These are phyloP conservation scores for Phyllotreta cruciferae DNA, from an alignment of 2,888 invertebrate genomes.

Conservation along the genomic window DNA sequence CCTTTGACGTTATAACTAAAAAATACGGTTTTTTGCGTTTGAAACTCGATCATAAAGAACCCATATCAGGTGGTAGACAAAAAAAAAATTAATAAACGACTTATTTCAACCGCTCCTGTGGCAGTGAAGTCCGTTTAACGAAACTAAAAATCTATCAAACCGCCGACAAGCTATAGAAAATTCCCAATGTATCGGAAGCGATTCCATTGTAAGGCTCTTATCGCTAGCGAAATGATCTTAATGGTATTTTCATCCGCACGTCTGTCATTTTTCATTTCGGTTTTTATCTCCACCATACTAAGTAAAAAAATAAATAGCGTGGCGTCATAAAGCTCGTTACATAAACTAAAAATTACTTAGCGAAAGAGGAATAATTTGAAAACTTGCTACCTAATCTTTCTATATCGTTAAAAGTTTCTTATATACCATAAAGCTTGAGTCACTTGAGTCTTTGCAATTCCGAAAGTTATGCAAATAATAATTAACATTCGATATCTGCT, in stretches of 20 bases:
- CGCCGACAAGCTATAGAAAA: slow-evolving; percentile 33
- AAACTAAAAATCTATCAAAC: slow-evolving; percentile 24
- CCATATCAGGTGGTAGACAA: too few relatives aligned
- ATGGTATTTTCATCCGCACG: slow-evolving; percentile 37
- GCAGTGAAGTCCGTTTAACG: slow-evolving; percentile 21
- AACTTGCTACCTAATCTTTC: slow-evolving; percentile 18
- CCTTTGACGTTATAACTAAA: slow-evolving; percentile 11
- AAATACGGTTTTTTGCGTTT: slow-evolving; percentile 13
- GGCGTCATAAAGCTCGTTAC: slow-evolving; percentile 16
- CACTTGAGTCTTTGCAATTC: slow-evolving; percentile 22
- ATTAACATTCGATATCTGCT: slow-evolving; percentile 28
- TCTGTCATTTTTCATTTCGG: slow-evolving; percentile 38
- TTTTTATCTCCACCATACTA: neutral
- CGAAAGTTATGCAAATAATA: slow-evolving; percentile 27
- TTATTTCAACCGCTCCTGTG: neutral
- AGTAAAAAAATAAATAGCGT: slow-evolving; percentile 15
- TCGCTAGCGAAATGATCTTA: slow-evolving; percentile 34
- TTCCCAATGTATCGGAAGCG: slow-evolving; percentile 35
- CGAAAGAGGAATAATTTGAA: slow-evolving; percentile 15
- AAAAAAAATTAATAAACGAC: neutral
- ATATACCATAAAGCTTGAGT: slow-evolving; percentile 13
- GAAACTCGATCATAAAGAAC: too few relatives aligned
- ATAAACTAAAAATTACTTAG: slow-evolving; percentile 1
- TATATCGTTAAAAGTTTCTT: slow-evolving; percentile 24
- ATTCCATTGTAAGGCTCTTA: slow-evolving; percentile 35